A percentile compares a stretch with the other conserved stretches of the same genome.
Evolutionary conservation across 2,113 vertebrate species (phyloP).

Genomic region (Vanacampus margaritifer): DNA sequence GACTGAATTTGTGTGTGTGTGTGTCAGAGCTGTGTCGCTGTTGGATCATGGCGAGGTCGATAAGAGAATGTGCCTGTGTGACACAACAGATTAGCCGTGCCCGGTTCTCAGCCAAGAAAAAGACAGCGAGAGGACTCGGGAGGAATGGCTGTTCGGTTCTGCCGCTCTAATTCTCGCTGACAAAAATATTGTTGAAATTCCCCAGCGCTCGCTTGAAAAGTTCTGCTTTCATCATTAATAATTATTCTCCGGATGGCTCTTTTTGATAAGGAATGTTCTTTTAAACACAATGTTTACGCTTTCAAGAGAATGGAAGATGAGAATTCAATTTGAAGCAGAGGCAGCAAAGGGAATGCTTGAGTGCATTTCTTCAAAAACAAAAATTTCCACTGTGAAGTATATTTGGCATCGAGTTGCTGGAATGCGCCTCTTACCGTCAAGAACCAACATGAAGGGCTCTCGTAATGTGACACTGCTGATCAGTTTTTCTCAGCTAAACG

Average conservation of each 20-base stretch:
- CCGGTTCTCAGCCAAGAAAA: conserved; percentile 43
- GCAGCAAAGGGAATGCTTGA: background rate
- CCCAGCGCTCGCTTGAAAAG: conserved; percentile 23
- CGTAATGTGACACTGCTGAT: conserved; percentile 16
- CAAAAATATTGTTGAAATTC: conserved; percentile 32
- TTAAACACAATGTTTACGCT: conserved; percentile 5
- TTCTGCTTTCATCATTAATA: conserved; percentile 27
- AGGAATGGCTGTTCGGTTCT: conserved; percentile 29
- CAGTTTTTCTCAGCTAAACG: background rate
- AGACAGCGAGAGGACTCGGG: conserved; percentile 19
- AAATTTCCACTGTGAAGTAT: background rate
- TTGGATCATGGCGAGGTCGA: conserved; percentile 64
- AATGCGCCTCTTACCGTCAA: conserved; percentile 8
- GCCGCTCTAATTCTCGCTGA: conserved; percentile 36
- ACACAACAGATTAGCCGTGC: conserved; percentile 66
- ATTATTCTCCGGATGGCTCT: background rate
- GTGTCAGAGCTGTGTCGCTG: conserved; percentile 36
- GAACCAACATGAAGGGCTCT: conserved; percentile 5
- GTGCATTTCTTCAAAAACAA: background rate
- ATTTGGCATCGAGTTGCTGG: conserved; percentile 1
- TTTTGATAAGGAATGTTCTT: conserved; percentile 8
- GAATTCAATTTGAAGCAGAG: background rate
- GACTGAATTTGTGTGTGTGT: background rate
- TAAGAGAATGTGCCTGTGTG: conserved; percentile 57
- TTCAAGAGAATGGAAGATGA: background rate